phyloP scores from a whole-genome alignment of 2,888 invertebrate genomes.

The Linyphia triangularis region DNA sequence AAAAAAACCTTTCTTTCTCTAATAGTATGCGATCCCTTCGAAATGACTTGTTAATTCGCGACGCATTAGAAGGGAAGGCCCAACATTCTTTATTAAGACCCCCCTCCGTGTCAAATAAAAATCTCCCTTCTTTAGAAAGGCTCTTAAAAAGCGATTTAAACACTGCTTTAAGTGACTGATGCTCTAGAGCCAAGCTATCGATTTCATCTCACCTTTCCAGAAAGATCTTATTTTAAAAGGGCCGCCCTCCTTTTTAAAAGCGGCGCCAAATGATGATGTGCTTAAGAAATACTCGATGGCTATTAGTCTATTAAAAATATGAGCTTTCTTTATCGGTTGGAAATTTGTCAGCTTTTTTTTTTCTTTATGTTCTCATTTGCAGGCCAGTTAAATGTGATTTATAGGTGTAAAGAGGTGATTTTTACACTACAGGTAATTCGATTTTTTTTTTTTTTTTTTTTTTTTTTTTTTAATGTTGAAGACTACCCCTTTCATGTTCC shows the following conservation, averaged over 20 bases:
- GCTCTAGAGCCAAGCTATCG: conserved; percentile 31
- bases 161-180: conserved; percentile 60
- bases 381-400: not conserved
- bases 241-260: conserved; percentile 13
- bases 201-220: conserved; percentile 59
- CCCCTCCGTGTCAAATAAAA: conserved; percentile 56
- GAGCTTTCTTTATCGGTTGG: not conserved
- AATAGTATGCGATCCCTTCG: not conserved
- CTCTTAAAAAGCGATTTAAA: conserved; percentile 74
- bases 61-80: not conserved
- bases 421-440: not conserved
- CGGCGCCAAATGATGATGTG: conserved; percentile 68
- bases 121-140: conserved; percentile 38
- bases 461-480: not conserved
- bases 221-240: conserved; percentile 48
- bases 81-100: conserved; percentile 49
- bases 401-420: not conserved
- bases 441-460: too few species aligned
- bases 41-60: conserved; percentile 29
- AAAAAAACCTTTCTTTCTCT: not conserved
- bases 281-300: conserved; percentile 39
- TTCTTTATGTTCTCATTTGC: not conserved
- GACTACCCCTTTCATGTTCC: not conserved
- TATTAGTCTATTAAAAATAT: conserved; percentile 58
- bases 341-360: not conserved